These are phyloP conservation scores for Nannoperca obscura DNA, from an alignment of 2,797 vertebrate species.

Conservation along the genomic window DNA sequence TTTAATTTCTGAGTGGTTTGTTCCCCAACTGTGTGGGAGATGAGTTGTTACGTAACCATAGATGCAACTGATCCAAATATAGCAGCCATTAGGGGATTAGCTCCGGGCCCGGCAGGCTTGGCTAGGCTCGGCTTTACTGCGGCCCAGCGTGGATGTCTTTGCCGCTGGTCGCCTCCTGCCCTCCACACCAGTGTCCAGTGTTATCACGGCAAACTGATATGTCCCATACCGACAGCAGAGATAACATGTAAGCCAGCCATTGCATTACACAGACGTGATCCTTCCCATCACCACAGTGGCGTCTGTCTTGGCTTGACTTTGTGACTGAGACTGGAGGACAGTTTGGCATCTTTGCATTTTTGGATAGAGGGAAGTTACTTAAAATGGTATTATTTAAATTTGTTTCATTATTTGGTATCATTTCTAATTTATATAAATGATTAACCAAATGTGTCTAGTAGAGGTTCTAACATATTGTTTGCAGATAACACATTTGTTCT, in stretches of 20 bases:
- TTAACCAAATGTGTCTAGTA: not conserved
- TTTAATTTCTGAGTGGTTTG: conserved; percentile 68
- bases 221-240: conserved; percentile 37
- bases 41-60: conserved; percentile 80
- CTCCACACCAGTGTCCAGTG: conserved; percentile 46
- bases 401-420: not conserved
- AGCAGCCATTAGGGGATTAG: conserved; percentile 86
- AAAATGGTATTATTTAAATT: not conserved
- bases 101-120: conserved; percentile 70
- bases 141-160: conserved; percentile 65
- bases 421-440: not conserved
- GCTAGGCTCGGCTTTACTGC: conserved; percentile 62
- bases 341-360: conserved; percentile 3
- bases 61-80: conserved; percentile 84
- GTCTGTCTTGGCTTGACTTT: conserved; percentile 19
- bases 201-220: conserved; percentile 49
- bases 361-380: not conserved
- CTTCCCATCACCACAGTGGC: conserved; percentile 2
- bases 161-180: conserved; percentile 56
- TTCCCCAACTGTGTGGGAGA: conserved; percentile 54
- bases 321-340: conserved; percentile 4
- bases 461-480: not conserved
- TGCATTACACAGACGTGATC: conserved; percentile 14
- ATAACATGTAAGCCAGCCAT: conserved; percentile 24
- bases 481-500: not conserved